phyloP scores from a whole-genome alignment of 2,113 vertebrate genomes.

The Cynoglossus semilaevis region DNA sequence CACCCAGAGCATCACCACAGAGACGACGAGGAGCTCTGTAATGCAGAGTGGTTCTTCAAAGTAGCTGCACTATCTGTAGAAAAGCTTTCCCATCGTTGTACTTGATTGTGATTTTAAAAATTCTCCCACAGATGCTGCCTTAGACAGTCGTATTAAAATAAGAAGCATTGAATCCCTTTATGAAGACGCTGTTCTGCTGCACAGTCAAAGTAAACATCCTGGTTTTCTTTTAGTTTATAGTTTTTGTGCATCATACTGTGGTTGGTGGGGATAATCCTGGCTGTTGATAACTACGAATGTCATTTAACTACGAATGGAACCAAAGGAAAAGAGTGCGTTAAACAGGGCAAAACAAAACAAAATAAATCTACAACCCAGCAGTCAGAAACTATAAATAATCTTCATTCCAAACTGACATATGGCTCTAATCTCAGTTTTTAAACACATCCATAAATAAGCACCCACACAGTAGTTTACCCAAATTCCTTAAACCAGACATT shows the following conservation, averaged over 20 bases:
- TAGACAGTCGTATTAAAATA: constrained; percentile 30
- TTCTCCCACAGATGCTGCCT: constrained; percentile 8
- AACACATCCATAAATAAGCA: too few relatives aligned
- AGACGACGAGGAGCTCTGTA: constrained; percentile 32
- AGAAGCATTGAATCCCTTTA: constrained; percentile 15
- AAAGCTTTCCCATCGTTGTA: constrained; percentile 9
- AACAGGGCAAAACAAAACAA: neutral
- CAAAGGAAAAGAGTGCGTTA: neutral
- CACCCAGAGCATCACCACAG: constrained; percentile 26
- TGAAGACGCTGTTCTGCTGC: too few relatives aligned
- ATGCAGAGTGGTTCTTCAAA: constrained; percentile 49
- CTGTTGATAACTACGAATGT: neutral
- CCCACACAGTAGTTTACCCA: constrained; percentile 21
- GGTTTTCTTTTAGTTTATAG: too few relatives aligned
- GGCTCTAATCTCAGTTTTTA: constrained; percentile 34
- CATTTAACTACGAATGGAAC: constrained; percentile 1
- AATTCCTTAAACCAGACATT: constrained; percentile 30
- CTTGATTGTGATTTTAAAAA: constrained; percentile 15
- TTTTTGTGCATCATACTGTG: constrained; percentile 1
- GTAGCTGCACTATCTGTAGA: constrained; percentile 59
- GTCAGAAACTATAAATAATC: constrained; percentile 33
- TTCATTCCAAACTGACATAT: constrained; percentile 24
- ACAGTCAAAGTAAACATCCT: too few relatives aligned
- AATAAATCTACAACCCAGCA: constrained; percentile 6
- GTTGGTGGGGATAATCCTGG: constrained; percentile 9